These are phyloP conservation scores for Clunio marinus DNA, from an alignment of 2,888 invertebrate species.

Conservation along the genomic window DNA sequence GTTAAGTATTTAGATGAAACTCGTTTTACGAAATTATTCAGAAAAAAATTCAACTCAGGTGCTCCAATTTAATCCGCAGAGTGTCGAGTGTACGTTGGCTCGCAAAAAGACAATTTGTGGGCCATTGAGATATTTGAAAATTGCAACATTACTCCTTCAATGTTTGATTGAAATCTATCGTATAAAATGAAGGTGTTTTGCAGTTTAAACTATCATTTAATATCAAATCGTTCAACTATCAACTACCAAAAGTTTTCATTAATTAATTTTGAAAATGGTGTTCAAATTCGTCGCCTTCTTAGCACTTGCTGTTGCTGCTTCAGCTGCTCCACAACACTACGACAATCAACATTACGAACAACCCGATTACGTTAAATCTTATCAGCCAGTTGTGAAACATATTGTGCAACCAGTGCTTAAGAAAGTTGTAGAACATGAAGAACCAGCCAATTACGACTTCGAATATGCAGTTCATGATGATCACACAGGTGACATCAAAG, in stretches of 20 bases:
- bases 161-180: too few species aligned
- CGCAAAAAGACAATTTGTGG: neutral
- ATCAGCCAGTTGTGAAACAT: constrained; percentile 5
- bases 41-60: neutral
- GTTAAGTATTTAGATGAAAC: too few species aligned
- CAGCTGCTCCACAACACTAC: neutral
- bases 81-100: neutral
- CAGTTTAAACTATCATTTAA: neutral
- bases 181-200: neutral
- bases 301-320: neutral
- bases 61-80: neutral
- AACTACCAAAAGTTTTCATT: neutral
- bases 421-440: constrained; percentile 16
- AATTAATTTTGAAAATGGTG: constrained; percentile 10
- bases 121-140: neutral
- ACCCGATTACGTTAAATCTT: neutral
- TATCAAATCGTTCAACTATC: neutral
- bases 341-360: neutral
- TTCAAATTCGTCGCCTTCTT: constrained; percentile 25
- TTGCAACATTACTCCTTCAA: constrained; percentile 2
- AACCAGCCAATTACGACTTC: constrained; percentile 34
- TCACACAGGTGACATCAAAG: constrained; percentile 27
- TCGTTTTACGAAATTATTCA: neutral
- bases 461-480: constrained; percentile 34
- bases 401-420: neutral